phyloP scores from a whole-genome alignment of 2,888 invertebrate genomes.

The Cephus rjabovi region DNA sequence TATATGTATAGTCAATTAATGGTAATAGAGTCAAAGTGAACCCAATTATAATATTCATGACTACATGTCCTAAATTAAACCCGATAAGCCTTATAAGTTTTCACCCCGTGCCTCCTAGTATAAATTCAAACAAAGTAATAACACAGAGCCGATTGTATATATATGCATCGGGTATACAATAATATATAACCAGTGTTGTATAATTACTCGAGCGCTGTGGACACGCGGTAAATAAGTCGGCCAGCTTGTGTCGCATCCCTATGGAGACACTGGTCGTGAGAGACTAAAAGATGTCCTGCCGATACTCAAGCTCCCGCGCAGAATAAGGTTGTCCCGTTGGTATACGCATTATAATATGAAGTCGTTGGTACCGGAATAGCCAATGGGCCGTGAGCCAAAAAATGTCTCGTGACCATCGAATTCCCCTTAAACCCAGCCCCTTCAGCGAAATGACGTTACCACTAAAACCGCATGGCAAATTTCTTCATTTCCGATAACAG shows the following conservation, averaged over 20 bases:
- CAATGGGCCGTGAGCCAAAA: conserved; percentile 8
- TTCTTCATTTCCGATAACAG: not conserved
- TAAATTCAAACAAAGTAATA: not conserved
- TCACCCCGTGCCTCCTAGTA: not conserved
- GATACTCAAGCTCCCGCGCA: not conserved
- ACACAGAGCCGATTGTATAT: not conserved
- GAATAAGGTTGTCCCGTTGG: conserved; percentile 1
- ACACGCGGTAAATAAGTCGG: conserved; percentile 26
- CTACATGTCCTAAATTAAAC: not conserved
- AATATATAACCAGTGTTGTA: conserved; percentile 5
- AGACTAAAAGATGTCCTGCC: conserved; percentile 25
- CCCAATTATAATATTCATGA: not conserved
- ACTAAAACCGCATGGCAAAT: not conserved
- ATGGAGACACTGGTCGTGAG: conserved; percentile 3
- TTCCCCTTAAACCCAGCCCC: not conserved
- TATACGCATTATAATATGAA: conserved; percentile 9
- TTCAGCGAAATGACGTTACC: not conserved
- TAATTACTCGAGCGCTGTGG: conserved; percentile 33
- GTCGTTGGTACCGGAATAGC: conserved; percentile 11
- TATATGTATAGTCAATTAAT: not conserved
- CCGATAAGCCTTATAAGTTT: not conserved
- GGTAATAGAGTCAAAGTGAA: not conserved
- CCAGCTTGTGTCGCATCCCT: conserved; percentile 39
- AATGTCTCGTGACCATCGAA: conserved; percentile 3
- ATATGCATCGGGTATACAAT: not conserved